A percentile compares a stretch with the other conserved stretches of the same genome.
Conservation (phyloP, 2,888 invertebrate genomes). For the Meiosimyza decipiens region DNA sequence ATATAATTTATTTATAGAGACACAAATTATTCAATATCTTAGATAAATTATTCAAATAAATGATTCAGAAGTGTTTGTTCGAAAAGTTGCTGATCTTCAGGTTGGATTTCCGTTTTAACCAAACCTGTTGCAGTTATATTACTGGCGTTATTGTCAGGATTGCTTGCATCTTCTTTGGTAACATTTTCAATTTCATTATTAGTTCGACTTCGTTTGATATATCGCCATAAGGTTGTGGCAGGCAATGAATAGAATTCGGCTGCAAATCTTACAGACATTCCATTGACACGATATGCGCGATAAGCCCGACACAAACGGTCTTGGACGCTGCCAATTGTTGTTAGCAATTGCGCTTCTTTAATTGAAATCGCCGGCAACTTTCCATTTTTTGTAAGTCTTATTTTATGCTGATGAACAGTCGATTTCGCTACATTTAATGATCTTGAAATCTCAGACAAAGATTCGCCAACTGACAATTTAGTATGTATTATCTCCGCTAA, state of each 20-base stretch:
- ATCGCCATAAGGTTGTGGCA: slow-evolving; percentile 45
- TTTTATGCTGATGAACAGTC: slow-evolving; percentile 47
- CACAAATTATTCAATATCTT: neutral
- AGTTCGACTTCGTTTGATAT: slow-evolving; percentile 36
- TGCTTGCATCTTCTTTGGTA: neutral
- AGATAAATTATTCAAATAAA: slow-evolving; percentile 30
- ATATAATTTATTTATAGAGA: no score
- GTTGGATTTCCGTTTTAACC: slow-evolving; percentile 26
- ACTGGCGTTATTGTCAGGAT: slow-evolving; percentile 13
- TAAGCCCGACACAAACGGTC: slow-evolving; percentile 45
- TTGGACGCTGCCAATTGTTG: slow-evolving; percentile 34
- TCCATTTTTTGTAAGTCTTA: slow-evolving; percentile 42
- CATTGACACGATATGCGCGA: slow-evolving; percentile 45
- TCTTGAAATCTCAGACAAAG: slow-evolving; percentile 45
- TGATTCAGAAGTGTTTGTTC: slow-evolving; percentile 32
- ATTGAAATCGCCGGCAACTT: slow-evolving; percentile 40
- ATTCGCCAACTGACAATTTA: slow-evolving; percentile 44
- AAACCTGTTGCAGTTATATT: neutral
- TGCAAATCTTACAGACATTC: slow-evolving; percentile 49
- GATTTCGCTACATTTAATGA: slow-evolving; percentile 46
- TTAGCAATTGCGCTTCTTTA: neutral
- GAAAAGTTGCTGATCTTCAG: slow-evolving; percentile 33
- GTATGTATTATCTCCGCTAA: slow-evolving; percentile 40
- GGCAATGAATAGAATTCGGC: slow-evolving; percentile 46
- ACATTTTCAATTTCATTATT: neutral